Base-by-base conservation (phyloP, 2,113 vertebrate genomes). In the Procavia capensis region DNA sequence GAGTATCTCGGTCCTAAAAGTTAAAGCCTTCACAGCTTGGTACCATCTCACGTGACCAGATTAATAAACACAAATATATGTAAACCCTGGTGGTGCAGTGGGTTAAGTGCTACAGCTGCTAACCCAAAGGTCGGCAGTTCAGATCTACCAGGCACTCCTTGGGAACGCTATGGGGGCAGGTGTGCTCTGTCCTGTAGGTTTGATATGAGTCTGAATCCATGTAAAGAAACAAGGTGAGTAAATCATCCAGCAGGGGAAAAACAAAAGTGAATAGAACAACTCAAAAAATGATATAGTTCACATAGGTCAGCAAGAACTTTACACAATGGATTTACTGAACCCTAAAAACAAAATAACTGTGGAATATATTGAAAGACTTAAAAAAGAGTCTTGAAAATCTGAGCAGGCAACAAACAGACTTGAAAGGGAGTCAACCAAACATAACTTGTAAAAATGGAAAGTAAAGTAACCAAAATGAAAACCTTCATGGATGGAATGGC, bases 371-470 rank as follows among this genome's bases (percentile, higher is more conserved):
- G 7, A 47, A 39, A 90, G 17, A 78, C 45, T 34, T 64, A 81
- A 61, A 61, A 17, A 16, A 3, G 31, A 90, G 72, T 8, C 36
- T 59, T 92, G 63, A 92, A 92, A 88, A 78, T 24, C 47, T 82
- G 47, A 81, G 7, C 27, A 74, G 11, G 16, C 10, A 89, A n/a
- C 10, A 90, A 79, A 6, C 16, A 36, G 72, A 75, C 31, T 92
- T 89, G 68, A 85, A 90, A 95, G 85, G 61, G 10, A 84, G 57
- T 31, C 45, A 94, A 80, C 17, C 14, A 81, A 88, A 68, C 0
- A 25, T 66, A 85, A 70, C 47, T 84, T 92, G 29, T 43, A 50
- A 95, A 90, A 91, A 34, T 76, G 24, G 83, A 83, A 80, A 90
- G 36, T 45, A 41, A 4, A 85, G 34, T 88, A 29, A 75, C 64